Conservation (phyloP, 1,140 invertebrate genomes). For the Diabrotica virgifera region DNA sequence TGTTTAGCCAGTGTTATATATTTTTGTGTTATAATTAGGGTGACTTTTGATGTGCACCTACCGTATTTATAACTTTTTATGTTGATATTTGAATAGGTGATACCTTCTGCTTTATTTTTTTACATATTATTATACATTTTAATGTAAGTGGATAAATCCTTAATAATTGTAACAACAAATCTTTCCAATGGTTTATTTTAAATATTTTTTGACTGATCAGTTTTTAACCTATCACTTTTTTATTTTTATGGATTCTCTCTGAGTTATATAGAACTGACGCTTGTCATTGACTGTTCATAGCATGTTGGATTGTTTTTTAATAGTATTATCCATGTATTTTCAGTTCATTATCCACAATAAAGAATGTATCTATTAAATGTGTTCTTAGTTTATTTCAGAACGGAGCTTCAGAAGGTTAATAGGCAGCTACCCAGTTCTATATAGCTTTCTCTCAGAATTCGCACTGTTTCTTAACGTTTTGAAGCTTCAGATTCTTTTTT, state of each 20-base stretch:
- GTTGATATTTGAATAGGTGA: no score
- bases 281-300: conserved; percentile 16
- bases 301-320: conserved; percentile 21
- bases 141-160: no score
- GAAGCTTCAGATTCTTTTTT: conserved; percentile 44
- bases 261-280: conserved; percentile 50
- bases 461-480: conserved; percentile 40
- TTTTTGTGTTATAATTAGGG: no score
- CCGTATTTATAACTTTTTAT: no score
- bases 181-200: no score
- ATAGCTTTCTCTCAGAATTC: conserved; percentile 41
- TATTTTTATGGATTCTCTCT: background rate
- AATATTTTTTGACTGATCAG: no score
- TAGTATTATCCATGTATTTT: conserved; percentile 11
- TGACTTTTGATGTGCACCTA: no score
- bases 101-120: no score
- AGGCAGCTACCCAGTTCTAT: conserved; percentile 46
- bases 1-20: no score
- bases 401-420: conserved; percentile 47
- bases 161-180: no score
- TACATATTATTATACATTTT: no score
- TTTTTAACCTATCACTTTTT: no score
- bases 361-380: conserved; percentile 25
- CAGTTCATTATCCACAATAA: conserved; percentile 24
- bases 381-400: conserved; percentile 39